Base-by-base conservation (phyloP, 2,113 vertebrate genomes). In the Nothocercus julius region DNA sequence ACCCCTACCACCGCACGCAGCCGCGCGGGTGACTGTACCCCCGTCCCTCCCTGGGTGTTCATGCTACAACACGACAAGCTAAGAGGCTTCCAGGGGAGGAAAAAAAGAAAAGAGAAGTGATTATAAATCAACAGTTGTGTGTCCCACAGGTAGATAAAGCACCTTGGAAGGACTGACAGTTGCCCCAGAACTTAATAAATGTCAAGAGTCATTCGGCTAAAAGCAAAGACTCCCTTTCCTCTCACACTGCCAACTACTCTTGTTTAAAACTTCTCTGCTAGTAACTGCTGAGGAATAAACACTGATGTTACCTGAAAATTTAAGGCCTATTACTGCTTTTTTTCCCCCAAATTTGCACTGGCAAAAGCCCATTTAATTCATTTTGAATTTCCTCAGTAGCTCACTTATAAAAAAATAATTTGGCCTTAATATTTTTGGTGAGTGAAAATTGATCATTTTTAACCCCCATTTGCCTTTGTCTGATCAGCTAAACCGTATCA, bases 131-230 rank as follows among this genome's bases (percentile, higher is more conserved):
- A 16, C 44, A 28, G 54, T 5, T 8, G 3, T 9, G n/a, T 20
- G 38, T 25, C 40, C 82, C 87, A 72, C 61, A 14, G 77, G 5
- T 21, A 20, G 49, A 28, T 62, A 10, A 81, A 4, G 1, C 47
- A 3, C 58, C 0, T 0, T 22, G 64, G 45, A 47, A 67, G 80
- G 64, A 56, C 73, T 72, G 51, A n/a, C 13, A 49, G 0, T 1
- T 17, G 8, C 30, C 45, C 81, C 0, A 1, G 1, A 20, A 21
- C 63, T 45, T n/a, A 8, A 32, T 53, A n/a, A 34, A 44, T 59
- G 34, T 49, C 2, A 3, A 22, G 7, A 59, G 85, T 66, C 54
- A 44, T 73, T 77, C 4, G 2, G 63, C 62, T 87, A 2, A 40
- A 53, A 83, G 32, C 9, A 40, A 45, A 56, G 24, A 28, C 40